Base-by-base conservation (phyloP, 2,888 invertebrate species). In the Helobdella robusta region DNA sequence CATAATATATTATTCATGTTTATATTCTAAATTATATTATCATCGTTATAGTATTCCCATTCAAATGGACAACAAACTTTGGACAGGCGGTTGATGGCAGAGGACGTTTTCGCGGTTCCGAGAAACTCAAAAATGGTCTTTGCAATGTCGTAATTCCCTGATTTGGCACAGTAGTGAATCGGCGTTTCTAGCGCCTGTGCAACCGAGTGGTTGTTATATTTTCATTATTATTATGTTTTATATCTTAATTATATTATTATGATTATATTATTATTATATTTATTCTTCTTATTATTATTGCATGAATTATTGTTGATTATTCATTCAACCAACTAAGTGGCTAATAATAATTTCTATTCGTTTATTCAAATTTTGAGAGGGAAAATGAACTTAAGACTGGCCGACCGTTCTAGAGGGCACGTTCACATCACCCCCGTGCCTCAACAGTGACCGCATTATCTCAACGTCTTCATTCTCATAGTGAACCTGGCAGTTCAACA, bases 101-200 rank as follows among this genome's bases (percentile, higher is more conserved):
- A 87, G 75, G 93, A 90, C n/a, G 93, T 86, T 70, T 91, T 89
- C 1, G 89, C 88, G 1, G 89, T 84, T 18, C 87, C 86, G 85
- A 97, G 89, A 73, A 91, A 88, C 48, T 88, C 85, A 54, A 97
- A 87, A 86, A 98, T 93, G 80, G 95, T 95, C 73, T 87, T 85
- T 73, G 98, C 83, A 5, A 97, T 88, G 73, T 93, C 92, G 76
- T 93, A 93, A 80, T 94, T 95, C 23, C 98, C 98, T 4, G 91
- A 89, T 25, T 89, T 84, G 1, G 97, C 93, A 74, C 92, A 90
- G 76, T 91, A 89, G 78, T 98, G 98, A 75, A 98, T 89, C 0
- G 92, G 91, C 0, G 95, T 92, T 82, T 98, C 97, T 72, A 87
- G 85, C 20, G 87, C 87, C 80, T 87, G 85, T 4, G 58, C 11